phyloP scores from a whole-genome alignment of 2,797 vertebrate species.

The Morus bassanus region DNA sequence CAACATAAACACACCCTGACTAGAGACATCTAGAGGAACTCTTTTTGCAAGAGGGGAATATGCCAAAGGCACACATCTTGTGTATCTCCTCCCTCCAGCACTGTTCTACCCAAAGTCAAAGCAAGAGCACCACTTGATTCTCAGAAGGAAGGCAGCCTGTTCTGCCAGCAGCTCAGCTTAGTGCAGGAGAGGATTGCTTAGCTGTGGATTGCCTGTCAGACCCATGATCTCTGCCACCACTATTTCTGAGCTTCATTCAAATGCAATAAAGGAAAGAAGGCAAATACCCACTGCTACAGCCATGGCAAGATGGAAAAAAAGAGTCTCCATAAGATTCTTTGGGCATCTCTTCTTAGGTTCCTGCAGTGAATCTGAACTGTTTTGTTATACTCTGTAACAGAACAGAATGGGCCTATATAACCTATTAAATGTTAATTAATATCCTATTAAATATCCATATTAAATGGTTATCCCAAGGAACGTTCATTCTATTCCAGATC shows the following conservation, averaged over 20 bases:
- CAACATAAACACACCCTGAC: background rate
- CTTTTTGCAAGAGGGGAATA: background rate
- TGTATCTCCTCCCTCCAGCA: background rate
- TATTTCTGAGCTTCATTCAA: background rate
- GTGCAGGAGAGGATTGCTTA: background rate
- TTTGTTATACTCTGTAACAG: background rate
- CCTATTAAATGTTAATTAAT: background rate
- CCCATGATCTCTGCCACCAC: background rate
- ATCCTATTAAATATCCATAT: background rate
- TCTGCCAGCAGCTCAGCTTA: background rate
- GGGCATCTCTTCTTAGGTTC: background rate
- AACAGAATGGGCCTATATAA: background rate
- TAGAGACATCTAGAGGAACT: background rate
- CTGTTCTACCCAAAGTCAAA: background rate
- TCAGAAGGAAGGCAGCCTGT: background rate
- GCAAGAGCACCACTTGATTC: background rate
- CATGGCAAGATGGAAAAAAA: background rate
- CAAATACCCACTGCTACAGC: background rate
- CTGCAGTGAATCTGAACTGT: background rate
- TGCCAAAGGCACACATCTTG: background rate
- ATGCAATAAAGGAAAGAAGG: background rate
- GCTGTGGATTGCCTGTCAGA: background rate
- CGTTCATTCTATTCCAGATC: background rate
- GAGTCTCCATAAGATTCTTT: background rate
- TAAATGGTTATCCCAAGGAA: background rate